Base-by-base conservation (phyloP, 1,140 invertebrate species). In the Lysiphlebus fabarum region DNA sequence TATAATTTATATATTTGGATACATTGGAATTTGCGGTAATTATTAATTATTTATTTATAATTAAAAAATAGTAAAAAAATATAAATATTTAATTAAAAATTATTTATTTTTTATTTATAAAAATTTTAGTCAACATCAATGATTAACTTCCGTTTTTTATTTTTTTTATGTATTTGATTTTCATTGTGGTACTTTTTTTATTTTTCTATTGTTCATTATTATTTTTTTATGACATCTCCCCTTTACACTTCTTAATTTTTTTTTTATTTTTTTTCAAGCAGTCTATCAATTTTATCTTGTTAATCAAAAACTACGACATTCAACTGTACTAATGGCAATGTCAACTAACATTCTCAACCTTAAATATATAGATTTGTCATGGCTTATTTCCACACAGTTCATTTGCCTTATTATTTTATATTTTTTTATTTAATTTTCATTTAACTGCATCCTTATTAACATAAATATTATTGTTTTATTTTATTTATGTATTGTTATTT, bases 251-350 rank as follows among this genome's bases (percentile, higher is more conserved):
- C 9, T 14, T 14, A 3, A 11, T 7, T 12, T 12, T n/a, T 45
- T 45, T 5, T 7, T 7, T n/a, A 45, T 45, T n/a, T 45, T 12
- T 36, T 42, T n/a, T 33, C 34, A n/a, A 5, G 33, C 54, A 43
- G 54, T 26, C 64, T 65, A 56, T 65, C 64, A 65, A 65, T 65
- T 65, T 65, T 65, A 63, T 59, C 64, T 65, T 53, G 64, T 65
- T 65, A 65, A 65, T 65, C 45, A 58, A 56, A 65, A 65, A 65
- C 64, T 61, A 62, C 64, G 61, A 63, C 38, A 62, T 65, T 62
- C 61, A 65, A 59, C 64, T 58, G 64, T 59, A 65, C 63, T 65
- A 65, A 65, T 61, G 64, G 56, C 64, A 65, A 65, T 65, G 64
- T 65, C 64, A 62, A 58, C 54, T 47, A 51, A 11, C 49, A 57